Base-by-base conservation (phyloP, 2,888 invertebrate species). In the Thymelicus sylvestris region DNA sequence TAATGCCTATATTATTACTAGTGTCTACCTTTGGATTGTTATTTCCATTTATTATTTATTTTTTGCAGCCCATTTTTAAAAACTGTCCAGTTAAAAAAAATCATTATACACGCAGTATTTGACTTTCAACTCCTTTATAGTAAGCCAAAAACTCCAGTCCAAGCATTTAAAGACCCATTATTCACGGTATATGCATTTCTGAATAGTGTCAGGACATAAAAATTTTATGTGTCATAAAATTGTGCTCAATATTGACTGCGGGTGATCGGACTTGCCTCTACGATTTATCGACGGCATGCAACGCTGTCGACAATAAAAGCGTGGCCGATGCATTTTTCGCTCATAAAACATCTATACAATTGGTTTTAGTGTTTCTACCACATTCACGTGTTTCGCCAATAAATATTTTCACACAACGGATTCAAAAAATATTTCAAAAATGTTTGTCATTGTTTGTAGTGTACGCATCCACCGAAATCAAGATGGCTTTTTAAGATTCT, bases 221-320 rank as follows among this genome's bases (percentile, higher is more conserved):
- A 79, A 68, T 75, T 78, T 77, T 78, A 78, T 74, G 73, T 57
- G 66, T 70, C 72, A 73, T 77, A 76, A 78, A 77, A 67, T 60
- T 66, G 64, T 71, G 67, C 73, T 67, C 74, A 72, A 75, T 75
- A 76, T 76, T 74, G 74, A 74, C 73, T 63, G 61, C 66, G 66
- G 66, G 63, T 38, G 63, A 55, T 65, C 52, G 65, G 64, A 52
- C 65, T 19, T 13, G 55, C 38, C 44, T 57, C 38, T 24, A 7
- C 66, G 66, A 66, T 66, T 57, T 66, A 66, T 57, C 44, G 64
- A 24, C 44, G 24, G 55, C 44, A 47, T 68, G 64, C 64, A 59
- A 64, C 57, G 59, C 64, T 63, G 47, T 44, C 39, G 69, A 69
- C 69, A 69, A 69, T 69, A 69, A 69, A 70, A 70, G 59, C 50